Evolutionary conservation across 2,113 vertebrate species (phyloP), one percentile per base, ranked within the genome.

Genomic region (Mirounga angustirostris): DNA sequence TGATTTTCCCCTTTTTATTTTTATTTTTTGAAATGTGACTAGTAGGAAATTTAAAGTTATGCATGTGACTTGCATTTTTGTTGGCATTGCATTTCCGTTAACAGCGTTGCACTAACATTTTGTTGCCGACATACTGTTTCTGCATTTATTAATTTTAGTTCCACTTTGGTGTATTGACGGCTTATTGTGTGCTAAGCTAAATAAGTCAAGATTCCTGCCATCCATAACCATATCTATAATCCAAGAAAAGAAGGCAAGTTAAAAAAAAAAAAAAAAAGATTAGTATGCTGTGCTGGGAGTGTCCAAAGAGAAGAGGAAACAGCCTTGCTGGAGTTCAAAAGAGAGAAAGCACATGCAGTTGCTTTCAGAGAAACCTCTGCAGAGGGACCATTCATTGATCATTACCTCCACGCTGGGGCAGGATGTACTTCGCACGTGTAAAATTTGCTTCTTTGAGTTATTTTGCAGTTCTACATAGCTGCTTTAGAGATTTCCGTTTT

Each of bases 41-140:
- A 18, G 52, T 94, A n/a, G 54, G 69, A 81, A 73, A 95, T 85
- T 56, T 89, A 13, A 96, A 85, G n/a, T 58, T 89, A 80, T 2
- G 3, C 4, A 0, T 61, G 28, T 89, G 61, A 46, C 15, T 96
- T 73, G 46, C 26, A 56, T 82, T 43, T 92, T 93, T 58, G n/a
- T 13, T 59, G 67, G 6, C 50, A 46, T 73, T 73, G 15, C 74
- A 22, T 63, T 91, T 91, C 65, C 73, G 0, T 52, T 59, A 22
- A 61, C 6, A 81, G 6, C 0, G 6, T 10, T 22, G 40, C n/a
- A 19, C 9, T 54, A 76, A 61, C 30, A 28, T 90, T 96, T 73
- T 73, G 28, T 69, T 50, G 8, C 74, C 0, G 9, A 7, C 43
- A 36, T 69, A 73, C 40, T 10, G 19, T 58, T 52, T 81, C 94